Evolutionary conservation across 2,888 invertebrate species (phyloP).

Genomic region (Lacanobia wlatinum): DNA sequence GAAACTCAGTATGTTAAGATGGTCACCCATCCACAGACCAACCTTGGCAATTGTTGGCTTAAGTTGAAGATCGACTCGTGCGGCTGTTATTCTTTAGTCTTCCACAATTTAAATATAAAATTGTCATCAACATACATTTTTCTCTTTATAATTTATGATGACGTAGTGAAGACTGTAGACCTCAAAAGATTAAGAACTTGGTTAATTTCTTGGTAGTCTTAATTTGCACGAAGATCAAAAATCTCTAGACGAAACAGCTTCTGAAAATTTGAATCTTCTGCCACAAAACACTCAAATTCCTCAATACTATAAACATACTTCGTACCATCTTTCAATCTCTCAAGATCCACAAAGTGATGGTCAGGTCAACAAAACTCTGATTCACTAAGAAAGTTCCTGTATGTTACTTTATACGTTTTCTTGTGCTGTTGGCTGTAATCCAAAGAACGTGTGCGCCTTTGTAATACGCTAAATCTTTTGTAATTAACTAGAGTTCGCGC

Average conservation of each 20-base stretch:
- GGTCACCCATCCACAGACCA: too few relatives aligned
- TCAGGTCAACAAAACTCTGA: conserved; percentile 47
- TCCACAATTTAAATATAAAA: too few relatives aligned
- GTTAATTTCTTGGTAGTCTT: not conserved
- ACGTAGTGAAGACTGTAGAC: too few relatives aligned
- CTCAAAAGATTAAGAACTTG: not conserved
- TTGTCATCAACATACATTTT: too few relatives aligned
- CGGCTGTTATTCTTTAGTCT: too few relatives aligned
- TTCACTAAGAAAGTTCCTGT: conserved; percentile 55
- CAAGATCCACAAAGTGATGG: conserved; percentile 7
- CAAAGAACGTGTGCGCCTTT: conserved; percentile 57
- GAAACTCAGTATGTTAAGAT: too few relatives aligned
- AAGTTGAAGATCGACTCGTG: too few relatives aligned
- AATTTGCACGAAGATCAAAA: not conserved
- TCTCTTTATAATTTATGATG: too few relatives aligned
- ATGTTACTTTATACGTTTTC: conserved; percentile 35
- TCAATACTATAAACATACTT: conserved; percentile 1
- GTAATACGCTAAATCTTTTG: conserved; percentile 59
- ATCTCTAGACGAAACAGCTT: not conserved
- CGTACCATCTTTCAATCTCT: conserved; percentile 15
- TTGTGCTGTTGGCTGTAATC: conserved; percentile 56
- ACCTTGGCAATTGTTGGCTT: too few relatives aligned
- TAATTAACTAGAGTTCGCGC: conserved; percentile 62
- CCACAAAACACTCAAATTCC: conserved; percentile 1
- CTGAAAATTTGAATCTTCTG: not conserved